These are phyloP conservation scores for Prolemur simus DNA, from an alignment of 2,113 vertebrate species.

Conservation along the genomic window DNA sequence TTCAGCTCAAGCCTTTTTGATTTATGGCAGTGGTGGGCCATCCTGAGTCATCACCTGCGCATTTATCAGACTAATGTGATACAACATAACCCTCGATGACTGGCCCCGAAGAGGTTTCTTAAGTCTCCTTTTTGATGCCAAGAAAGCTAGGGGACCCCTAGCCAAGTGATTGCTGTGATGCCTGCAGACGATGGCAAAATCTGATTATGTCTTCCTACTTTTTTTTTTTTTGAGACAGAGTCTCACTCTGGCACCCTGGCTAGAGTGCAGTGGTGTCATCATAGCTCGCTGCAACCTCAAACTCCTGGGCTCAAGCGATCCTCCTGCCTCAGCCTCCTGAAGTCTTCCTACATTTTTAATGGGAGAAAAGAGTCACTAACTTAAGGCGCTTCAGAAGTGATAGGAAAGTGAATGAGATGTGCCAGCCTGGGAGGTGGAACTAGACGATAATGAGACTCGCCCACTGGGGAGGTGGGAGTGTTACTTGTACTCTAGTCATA, in stretches of 20 bases:
- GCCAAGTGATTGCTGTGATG: neutral
- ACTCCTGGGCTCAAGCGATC: too few species aligned
- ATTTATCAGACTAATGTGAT: neutral
- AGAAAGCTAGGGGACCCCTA: neutral
- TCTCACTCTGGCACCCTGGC: too few species aligned
- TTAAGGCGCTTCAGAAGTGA: neutral
- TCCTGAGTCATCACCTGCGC: neutral
- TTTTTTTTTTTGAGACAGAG: neutral
- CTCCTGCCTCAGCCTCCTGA: too few species aligned
- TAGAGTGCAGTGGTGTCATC: too few species aligned
- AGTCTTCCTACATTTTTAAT: neutral
- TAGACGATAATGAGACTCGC: neutral
- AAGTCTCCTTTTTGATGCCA: neutral
- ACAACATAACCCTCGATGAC: neutral
- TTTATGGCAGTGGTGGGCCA: neutral
- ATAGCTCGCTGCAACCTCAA: too few species aligned
- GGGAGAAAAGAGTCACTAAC: neutral
- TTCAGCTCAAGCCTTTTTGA: neutral
- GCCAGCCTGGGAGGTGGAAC: accelerated
- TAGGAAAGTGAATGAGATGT: accelerated
- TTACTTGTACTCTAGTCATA: accelerated
- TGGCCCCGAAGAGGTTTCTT: neutral
- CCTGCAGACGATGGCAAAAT: neutral
- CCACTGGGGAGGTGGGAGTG: accelerated
- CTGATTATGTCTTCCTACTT: neutral